phyloP scores from a whole-genome alignment of 1,140 invertebrate genomes.

The Asbolus verrucosus region DNA sequence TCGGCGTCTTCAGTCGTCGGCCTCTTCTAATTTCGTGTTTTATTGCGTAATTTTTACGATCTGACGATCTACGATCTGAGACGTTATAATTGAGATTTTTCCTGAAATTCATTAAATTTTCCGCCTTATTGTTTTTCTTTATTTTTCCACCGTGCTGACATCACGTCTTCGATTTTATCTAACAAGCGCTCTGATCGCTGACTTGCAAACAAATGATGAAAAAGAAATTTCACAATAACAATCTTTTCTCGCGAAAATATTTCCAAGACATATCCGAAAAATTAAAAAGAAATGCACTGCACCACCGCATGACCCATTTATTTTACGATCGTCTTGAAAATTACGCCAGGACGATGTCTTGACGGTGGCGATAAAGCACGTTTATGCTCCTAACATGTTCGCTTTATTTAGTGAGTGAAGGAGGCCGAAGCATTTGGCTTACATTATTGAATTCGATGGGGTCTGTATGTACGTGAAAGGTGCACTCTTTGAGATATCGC shows the following conservation, averaged over 20 bases:
- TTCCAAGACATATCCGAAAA: neutral
- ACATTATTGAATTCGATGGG: slow-evolving; percentile 14
- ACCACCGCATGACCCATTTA: neutral
- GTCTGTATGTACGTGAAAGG: neutral
- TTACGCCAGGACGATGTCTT: neutral
- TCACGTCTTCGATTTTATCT: slow-evolving; percentile 32
- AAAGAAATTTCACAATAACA: slow-evolving; percentile 25
- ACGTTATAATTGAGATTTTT: slow-evolving; percentile 28
- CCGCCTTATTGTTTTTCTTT: slow-evolving; percentile 19
- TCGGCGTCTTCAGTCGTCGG: too few species aligned
- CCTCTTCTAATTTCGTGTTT: too few species aligned
- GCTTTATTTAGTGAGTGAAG: neutral
- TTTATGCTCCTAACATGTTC: neutral
- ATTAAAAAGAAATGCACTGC: slow-evolving; percentile 7
- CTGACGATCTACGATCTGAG: neutral
- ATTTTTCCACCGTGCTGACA: slow-evolving; percentile 10
- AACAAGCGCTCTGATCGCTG: slow-evolving; percentile 28
- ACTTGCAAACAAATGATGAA: slow-evolving; percentile 28
- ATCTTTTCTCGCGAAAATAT: neutral
- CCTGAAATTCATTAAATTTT: slow-evolving; percentile 17
- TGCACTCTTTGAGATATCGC: slow-evolving; percentile 20
- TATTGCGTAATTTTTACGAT: neutral
- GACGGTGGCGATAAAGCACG: too few species aligned
- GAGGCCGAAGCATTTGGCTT: neutral
- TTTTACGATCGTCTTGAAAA: neutral